A percentile compares a stretch with the other conserved stretches of the same genome.
These are phyloP conservation scores for Hypomesus transpacificus DNA, from an alignment of 2,113 vertebrate genomes.

Conservation along the genomic window DNA sequence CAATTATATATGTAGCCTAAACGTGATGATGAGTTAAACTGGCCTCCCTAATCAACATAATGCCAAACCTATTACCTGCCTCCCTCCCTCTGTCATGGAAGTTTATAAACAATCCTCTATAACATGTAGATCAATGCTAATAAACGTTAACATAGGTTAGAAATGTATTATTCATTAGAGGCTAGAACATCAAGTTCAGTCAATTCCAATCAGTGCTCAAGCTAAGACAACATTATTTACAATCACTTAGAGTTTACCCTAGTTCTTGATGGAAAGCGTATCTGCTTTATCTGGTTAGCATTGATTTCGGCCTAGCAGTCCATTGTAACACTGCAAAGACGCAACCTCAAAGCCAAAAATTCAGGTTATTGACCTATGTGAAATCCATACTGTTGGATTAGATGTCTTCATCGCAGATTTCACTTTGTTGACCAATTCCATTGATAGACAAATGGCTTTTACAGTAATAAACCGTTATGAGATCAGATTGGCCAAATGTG, in stretches of 20 bases:
- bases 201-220: background rate
- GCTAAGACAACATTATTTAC: background rate
- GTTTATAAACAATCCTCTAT: no score
- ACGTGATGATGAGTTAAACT: no score
- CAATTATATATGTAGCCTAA: no score
- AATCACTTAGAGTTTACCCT: constrained; percentile 42
- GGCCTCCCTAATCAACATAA: no score
- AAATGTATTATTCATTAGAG: no score
- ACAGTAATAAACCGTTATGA: background rate
- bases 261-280: constrained; percentile 50
- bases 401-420: constrained; percentile 46
- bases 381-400: background rate
- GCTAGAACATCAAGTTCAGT: background rate
- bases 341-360: constrained; percentile 31
- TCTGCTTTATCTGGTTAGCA: constrained; percentile 45
- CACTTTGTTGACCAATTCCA: constrained; percentile 3
- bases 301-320: constrained; percentile 8
- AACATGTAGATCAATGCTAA: no score
- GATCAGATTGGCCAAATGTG: background rate
- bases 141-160: no score
- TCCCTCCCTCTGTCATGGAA: no score
- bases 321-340: constrained; percentile 47
- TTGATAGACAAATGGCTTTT: constrained; percentile 3
- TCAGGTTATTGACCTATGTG: no score
- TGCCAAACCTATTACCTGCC: no score